Conservation (phyloP, 2,113 vertebrate genomes). For the Scytalopus superciliaris region DNA sequence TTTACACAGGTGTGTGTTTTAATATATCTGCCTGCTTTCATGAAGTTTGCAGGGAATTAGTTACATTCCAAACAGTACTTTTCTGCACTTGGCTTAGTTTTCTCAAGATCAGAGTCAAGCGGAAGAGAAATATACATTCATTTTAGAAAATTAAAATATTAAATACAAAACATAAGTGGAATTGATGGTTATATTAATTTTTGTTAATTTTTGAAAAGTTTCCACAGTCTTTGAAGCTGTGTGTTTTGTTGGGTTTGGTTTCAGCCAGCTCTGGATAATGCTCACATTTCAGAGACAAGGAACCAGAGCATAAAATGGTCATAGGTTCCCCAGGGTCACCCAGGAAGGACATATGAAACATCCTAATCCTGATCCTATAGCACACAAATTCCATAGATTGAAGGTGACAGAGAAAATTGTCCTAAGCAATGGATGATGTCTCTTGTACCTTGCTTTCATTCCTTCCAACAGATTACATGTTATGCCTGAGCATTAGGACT, state of each 20-base stretch:
- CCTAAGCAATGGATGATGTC: not conserved
- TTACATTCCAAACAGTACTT: accelerated
- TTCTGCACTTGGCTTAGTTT: not conserved
- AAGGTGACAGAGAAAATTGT: not conserved
- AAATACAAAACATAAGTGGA: accelerated
- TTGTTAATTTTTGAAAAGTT: not conserved
- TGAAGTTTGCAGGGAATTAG: not conserved
- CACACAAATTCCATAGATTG: not conserved
- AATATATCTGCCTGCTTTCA: not conserved
- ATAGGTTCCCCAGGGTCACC: not conserved
- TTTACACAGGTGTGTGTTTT: not conserved
- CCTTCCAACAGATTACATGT: not conserved
- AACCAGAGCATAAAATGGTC: not conserved
- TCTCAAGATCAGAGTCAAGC: not conserved
- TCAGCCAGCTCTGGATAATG: not conserved
- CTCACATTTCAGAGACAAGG: not conserved
- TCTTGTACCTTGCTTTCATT: not conserved
- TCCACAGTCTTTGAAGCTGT: not conserved
- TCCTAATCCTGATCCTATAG: not conserved
- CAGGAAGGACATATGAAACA: not conserved
- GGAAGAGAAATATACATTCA: accelerated
- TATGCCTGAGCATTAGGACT: not conserved
- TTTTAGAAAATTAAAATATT: not conserved
- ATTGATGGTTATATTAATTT: not conserved
- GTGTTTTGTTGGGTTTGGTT: not conserved